Evolutionary conservation across 2,888 invertebrate genomes (phyloP).

Genomic region (Diaprepes abbreviatus): DNA sequence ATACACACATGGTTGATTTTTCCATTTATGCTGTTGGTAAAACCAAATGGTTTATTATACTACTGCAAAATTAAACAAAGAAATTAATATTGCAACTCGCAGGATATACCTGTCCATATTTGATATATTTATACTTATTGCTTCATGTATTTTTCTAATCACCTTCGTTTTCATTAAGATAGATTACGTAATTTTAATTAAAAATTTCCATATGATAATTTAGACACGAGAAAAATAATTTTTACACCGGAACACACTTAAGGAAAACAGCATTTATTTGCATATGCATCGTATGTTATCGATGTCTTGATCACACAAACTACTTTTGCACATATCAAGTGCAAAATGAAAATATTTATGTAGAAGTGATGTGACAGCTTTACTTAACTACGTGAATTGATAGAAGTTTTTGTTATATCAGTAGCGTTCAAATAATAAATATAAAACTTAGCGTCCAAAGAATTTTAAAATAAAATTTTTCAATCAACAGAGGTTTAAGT

Average conservation of each 20-base stretch:
- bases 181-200: constrained; percentile 30
- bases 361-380: constrained; percentile 18
- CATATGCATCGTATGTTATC: constrained; percentile 25
- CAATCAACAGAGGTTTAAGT: too few relatives aligned
- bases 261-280: constrained; percentile 29
- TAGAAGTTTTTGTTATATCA: too few relatives aligned
- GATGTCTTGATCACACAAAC: constrained; percentile 11
- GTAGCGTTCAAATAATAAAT: too few relatives aligned
- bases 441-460: too few relatives aligned
- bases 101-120: neutral
- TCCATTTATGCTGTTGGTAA: too few relatives aligned
- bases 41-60: neutral
- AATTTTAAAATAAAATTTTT: too few relatives aligned
- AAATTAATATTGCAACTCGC: neutral
- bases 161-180: constrained; percentile 17
- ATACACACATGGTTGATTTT: too few relatives aligned
- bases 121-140: neutral
- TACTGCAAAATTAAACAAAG: neutral
- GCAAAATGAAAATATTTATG: constrained; percentile 13
- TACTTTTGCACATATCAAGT: constrained; percentile 9
- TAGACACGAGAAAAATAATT: constrained; percentile 29
- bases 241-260: constrained; percentile 32
- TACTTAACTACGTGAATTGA: too few relatives aligned
- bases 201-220: constrained; percentile 37
- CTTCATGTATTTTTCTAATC: constrained; percentile 14